Evolutionary conservation across 2,888 invertebrate genomes (phyloP).

Genomic region (Plagiodera versicolora): DNA sequence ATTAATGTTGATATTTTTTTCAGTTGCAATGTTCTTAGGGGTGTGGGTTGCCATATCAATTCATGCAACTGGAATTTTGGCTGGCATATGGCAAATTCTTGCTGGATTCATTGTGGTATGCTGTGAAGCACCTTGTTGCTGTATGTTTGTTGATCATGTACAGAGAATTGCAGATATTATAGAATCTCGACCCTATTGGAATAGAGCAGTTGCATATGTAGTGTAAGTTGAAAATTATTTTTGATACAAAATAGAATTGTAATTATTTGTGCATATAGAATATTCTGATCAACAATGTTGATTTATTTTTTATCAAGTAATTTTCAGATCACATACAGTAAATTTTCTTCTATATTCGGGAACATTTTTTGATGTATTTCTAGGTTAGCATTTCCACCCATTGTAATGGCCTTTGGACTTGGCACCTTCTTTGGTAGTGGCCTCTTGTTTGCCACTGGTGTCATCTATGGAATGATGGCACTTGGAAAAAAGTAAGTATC

Average conservation of each 20-base stretch:
- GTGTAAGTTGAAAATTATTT: conserved; percentile 73
- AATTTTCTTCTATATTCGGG: background rate
- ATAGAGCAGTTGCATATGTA: conserved; percentile 83
- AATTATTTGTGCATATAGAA: too few relatives aligned
- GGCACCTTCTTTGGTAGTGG: conserved; percentile 85
- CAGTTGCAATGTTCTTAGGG: conserved; percentile 85
- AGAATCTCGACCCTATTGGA: conserved; percentile 85
- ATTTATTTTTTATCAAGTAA: too few relatives aligned
- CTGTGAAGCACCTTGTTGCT: conserved; percentile 96
- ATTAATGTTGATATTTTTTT: conserved; percentile 44
- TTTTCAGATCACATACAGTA: too few relatives aligned
- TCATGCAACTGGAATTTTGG: conserved; percentile 64
- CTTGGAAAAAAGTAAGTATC: conserved; percentile 91
- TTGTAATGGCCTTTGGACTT: conserved; percentile 75
- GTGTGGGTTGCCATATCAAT: conserved; percentile 74
- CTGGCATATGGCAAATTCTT: conserved; percentile 85
- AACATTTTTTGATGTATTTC: conserved; percentile 6
- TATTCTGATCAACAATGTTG: too few relatives aligned
- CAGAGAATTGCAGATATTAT: conserved; percentile 81
- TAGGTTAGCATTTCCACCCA: conserved; percentile 79
- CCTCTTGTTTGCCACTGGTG: conserved; percentile 84
- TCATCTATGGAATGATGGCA: conserved; percentile 92
- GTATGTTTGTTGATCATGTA: conserved; percentile 93
- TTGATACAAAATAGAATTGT: too few relatives aligned
- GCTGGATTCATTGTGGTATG: conserved; percentile 86